Evolutionary conservation across 2,888 invertebrate genomes (phyloP), one percentile per base, ranked within the genome.

Genomic region (Antheraea yamamai): DNA sequence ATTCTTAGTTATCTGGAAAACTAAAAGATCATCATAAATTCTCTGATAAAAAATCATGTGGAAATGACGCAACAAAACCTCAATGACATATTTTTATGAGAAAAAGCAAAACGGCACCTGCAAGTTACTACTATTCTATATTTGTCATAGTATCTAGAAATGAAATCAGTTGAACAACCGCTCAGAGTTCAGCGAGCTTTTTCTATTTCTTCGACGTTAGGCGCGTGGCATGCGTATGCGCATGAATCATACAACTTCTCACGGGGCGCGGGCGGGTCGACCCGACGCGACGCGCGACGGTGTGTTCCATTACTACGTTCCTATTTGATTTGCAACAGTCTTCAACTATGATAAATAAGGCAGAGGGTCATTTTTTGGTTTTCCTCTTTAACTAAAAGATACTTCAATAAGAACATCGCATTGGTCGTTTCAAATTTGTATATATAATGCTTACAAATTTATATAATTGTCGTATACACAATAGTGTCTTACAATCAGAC

Each of bases 171-270:
- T 39, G 61, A 74, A 74, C 68, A 47, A 47, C 47, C 74, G 73
- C 55, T 64, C 70, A 52, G 64, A 61, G 52, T 70, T 26, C 74
- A 76, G 75, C 75, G 73, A 64, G 76, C 78, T 79, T 79, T 77
- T 64, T 64, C 18, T 68, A 20, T 55, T 74, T 76, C 76, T 74
- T 75, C 14, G 64, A 66, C 7, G 26, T 30, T 30, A 30, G 73
- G 73, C 81, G 74, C 78, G 75, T 80, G 81, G 77, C 72, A 74
- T 75, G 77, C 76, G 75, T 76, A 64, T 75, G 75, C 78, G 70
- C 70, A n/a, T 70, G 70, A 70, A 10, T 70, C 70, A 70, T 70
- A 39, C 3, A 68, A 68, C 68, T 70, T 70, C 70, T n/a, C 64
- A 66, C 64, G 64, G 64, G 23, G 61, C 61, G n/a, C 61, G 26